phyloP scores from a whole-genome alignment of 2,797 vertebrate species.

The Remorina albescens region DNA sequence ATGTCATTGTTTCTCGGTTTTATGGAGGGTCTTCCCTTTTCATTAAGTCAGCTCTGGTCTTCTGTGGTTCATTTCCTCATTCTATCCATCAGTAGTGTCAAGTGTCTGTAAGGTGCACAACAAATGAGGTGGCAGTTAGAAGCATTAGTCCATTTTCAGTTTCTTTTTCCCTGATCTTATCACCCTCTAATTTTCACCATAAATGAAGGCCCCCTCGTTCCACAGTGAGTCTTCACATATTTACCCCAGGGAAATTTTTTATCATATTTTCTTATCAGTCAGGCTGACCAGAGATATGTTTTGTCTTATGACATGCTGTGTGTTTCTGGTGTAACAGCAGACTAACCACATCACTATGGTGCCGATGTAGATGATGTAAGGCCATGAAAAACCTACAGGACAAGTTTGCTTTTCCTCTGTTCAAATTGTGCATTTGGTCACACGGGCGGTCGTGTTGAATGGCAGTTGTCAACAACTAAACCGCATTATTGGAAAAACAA shows the following conservation, averaged over 20 bases:
- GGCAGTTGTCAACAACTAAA: conserved; percentile 2
- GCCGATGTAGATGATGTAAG: conserved; percentile 73
- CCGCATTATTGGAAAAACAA: not conserved
- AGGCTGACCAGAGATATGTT: conserved; percentile 22
- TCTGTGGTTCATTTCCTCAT: conserved; percentile 62
- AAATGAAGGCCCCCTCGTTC: not conserved
- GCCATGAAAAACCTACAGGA: conserved; percentile 60
- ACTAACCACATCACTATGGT: conserved; percentile 14
- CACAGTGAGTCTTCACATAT: not conserved
- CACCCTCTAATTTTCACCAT: not conserved
- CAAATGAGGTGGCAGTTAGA: conserved; percentile 3
- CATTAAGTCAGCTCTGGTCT: conserved; percentile 27
- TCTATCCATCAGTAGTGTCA: conserved; percentile 56
- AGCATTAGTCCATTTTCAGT: not conserved
- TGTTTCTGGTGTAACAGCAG: conserved; percentile 42
- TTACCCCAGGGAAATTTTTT: conserved; percentile 3
- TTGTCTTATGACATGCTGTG: conserved; percentile 40
- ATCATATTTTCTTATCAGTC: not conserved
- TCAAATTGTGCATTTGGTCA: not conserved
- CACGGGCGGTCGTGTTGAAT: conserved; percentile 8
- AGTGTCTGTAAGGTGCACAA: conserved; percentile 20
- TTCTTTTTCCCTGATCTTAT: not conserved
- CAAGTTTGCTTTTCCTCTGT: conserved; percentile 10
- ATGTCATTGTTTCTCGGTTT: not conserved
- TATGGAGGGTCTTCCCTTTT: conserved; percentile 15